Conservation (phyloP, 2,797 vertebrate species). For the Scomberomorus guttatus region DNA sequence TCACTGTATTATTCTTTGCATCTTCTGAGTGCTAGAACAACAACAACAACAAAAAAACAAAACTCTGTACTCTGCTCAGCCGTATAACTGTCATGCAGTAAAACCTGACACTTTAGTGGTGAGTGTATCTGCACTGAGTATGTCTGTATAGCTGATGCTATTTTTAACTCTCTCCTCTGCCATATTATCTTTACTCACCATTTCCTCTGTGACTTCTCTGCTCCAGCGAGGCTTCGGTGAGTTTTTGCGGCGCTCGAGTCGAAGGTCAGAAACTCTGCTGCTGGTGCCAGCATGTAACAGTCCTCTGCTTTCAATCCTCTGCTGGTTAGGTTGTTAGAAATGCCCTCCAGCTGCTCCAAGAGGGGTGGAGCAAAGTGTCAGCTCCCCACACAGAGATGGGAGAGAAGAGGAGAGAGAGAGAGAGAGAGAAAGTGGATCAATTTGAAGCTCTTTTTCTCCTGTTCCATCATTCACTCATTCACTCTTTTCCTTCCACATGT, state of each 20-base stretch:
- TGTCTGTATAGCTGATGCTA: slow-evolving; percentile 15
- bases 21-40: neutral
- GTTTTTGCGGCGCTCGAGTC: slow-evolving; percentile 6
- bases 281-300: slow-evolving; percentile 35
- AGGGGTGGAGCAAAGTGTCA: slow-evolving; percentile 59
- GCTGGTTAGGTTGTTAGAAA: slow-evolving; percentile 66
- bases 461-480: neutral
- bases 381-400: slow-evolving; percentile 26
- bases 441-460: slow-evolving; percentile 7
- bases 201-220: neutral
- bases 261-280: slow-evolving; percentile 50
- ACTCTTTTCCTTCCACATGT: neutral
- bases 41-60: neutral
- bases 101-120: neutral
- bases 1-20: neutral
- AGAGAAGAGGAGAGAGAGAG: neutral
- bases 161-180: slow-evolving; percentile 35
- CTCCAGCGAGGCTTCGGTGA: slow-evolving; percentile 4
- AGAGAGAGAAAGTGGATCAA: neutral
- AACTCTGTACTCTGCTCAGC: neutral
- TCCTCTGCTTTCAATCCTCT: slow-evolving; percentile 55
- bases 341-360: slow-evolving; percentile 65
- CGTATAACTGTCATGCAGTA: neutral
- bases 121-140: neutral
- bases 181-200: slow-evolving; percentile 8